A percentile compares a stretch with the other conserved stretches of the same genome.
phyloP scores from a whole-genome alignment of 2,888 invertebrate species.

The Eustalomyia histrio region DNA sequence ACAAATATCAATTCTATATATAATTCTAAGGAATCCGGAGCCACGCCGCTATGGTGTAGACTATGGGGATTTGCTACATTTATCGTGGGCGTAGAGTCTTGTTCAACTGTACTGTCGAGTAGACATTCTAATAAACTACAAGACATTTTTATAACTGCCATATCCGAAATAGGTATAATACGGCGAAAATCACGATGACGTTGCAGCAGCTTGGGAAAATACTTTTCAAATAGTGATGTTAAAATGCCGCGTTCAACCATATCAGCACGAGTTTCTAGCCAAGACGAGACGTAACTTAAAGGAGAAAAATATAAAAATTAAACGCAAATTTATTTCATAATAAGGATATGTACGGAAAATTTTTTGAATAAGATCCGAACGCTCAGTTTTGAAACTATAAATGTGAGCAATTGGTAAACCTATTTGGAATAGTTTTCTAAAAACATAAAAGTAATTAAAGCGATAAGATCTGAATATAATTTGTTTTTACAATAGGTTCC shows the following conservation, averaged over 20 bases:
- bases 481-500: too few species aligned
- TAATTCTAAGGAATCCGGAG: constrained; percentile 83
- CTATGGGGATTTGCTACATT: constrained; percentile 67
- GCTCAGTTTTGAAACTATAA: too few species aligned
- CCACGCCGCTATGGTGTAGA: constrained; percentile 82
- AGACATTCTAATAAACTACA: constrained; percentile 93
- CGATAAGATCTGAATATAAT: too few species aligned
- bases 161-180: constrained; percentile 93
- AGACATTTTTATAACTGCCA: constrained; percentile 93
- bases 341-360: too few species aligned
- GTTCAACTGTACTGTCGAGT: constrained; percentile 77
- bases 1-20: constrained; percentile 94
- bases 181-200: constrained; percentile 89
- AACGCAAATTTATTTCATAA: too few species aligned
- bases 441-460: too few species aligned
- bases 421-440: too few species aligned
- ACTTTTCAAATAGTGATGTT: constrained; percentile 95
- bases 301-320: too few species aligned
- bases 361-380: too few species aligned
- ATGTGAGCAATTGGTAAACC: too few species aligned
- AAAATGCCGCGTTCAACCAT: constrained; percentile 90
- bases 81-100: constrained; percentile 12
- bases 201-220: constrained; percentile 92
- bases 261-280: constrained; percentile 89
- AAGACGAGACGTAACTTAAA: constrained; percentile 90